Evolutionary conservation across 2,113 vertebrate species (phyloP), one percentile per base, ranked within the genome.

Genomic region (Pollachius pollachius): DNA sequence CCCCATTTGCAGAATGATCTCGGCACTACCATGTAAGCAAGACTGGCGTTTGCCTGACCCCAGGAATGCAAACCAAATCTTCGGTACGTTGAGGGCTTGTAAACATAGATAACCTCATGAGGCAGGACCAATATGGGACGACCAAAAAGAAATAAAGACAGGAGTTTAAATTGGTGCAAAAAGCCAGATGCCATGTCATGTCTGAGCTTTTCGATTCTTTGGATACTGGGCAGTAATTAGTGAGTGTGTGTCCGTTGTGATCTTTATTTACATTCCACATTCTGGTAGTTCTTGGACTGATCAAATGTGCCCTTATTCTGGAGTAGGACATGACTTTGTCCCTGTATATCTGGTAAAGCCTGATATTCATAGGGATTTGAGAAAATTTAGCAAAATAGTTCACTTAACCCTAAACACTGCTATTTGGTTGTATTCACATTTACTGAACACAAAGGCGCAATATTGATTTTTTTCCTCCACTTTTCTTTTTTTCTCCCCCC

Each of bases 341-440:
- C 87, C 70, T 11, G 88, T 75, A 85, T 84, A 84, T 82, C 52
- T 56, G 62, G 77, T 4, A 76, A 85, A 82, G 64, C 84, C 85
- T 79, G 90, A 82, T 83, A 88, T 93, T 92, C 92, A 85, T 90
- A 91, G 87, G 81, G 84, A 90, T 84, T 83, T 75, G 59, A 92
- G 84, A 91, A 91, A 90, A 90, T 86, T 83, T 83, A 92, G 88
- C 86, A 91, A 91, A 92, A 85, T 78, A 89, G 87, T 92, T 94
- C 78, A 87, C 66, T 92, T 91, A 89, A 89, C 84, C 90, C 88
- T 88, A 85, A 93, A 89, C 88, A 79, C 88, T 75, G 75, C 88
- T 92, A 83, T 92, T 91, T 93, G 92, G 87, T 84, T 87, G 86
- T 84, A 80, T 90, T 94, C 92, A 85, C 90, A 89, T 95, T 93